phyloP scores from a whole-genome alignment of 2,888 invertebrate species.

The Cheilosia urbana region DNA sequence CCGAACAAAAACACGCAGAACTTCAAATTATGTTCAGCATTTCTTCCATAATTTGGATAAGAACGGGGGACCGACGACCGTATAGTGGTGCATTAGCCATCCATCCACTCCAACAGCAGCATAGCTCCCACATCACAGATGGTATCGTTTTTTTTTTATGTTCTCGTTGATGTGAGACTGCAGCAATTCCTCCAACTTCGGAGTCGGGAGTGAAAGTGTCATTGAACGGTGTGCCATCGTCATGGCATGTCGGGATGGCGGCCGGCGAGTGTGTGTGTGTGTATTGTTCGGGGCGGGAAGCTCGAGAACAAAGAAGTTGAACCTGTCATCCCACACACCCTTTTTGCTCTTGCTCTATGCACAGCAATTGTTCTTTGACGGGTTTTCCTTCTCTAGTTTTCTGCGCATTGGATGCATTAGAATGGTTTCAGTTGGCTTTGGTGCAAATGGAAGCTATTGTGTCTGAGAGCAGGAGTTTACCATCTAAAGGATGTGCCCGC shows the following conservation, averaged over 20 bases:
- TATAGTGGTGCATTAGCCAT: constrained; percentile 46
- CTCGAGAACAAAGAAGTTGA: constrained; percentile 73
- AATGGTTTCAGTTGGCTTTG: constrained; percentile 67
- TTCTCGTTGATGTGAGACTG: constrained; percentile 45
- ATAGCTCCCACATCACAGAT: constrained; percentile 65
- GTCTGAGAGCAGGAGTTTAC: constrained; percentile 58
- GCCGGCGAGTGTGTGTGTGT: constrained; percentile 17
- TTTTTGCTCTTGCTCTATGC: constrained; percentile 20
- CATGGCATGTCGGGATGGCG: constrained; percentile 6
- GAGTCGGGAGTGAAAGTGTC: constrained; percentile 71
- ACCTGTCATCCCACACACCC: constrained; percentile 71
- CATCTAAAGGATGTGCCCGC: constrained; percentile 38
- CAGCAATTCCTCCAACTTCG: constrained; percentile 56
- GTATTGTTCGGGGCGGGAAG: constrained; percentile 42
- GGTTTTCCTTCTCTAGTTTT: constrained; percentile 16
- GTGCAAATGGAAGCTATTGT: constrained; percentile 61
- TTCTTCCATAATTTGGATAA: constrained; percentile 71
- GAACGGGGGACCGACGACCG: constrained; percentile 29
- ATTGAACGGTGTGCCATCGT: constrained; percentile 69
- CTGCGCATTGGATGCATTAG: constrained; percentile 55
- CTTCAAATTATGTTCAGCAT: constrained; percentile 73
- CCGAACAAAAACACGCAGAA: constrained; percentile 42
- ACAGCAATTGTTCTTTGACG: constrained; percentile 68
- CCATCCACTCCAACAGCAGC: constrained; percentile 30
- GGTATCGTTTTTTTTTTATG: constrained; percentile 36